These are phyloP conservation scores for Pachymerium ferrugineum DNA, from an alignment of 2,888 invertebrate species.

Conservation along the genomic window DNA sequence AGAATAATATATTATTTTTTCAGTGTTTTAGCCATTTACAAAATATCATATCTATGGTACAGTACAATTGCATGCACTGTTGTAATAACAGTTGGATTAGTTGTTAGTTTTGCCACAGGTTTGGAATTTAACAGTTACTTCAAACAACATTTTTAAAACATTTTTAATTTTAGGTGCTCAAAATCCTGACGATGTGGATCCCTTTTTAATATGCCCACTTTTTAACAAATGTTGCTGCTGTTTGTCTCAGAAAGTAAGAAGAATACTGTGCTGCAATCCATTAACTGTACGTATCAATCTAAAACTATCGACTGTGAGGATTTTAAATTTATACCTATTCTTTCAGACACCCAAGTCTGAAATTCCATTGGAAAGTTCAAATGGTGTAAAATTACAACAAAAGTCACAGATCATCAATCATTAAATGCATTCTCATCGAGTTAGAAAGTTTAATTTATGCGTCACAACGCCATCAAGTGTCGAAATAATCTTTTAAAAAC, in stretches of 20 bases:
- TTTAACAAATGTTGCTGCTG: neutral
- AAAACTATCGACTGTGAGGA: too few relatives aligned
- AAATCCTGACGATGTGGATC: neutral
- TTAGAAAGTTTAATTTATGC: too few relatives aligned
- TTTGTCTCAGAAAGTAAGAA: neutral
- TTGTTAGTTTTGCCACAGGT: constrained; percentile 2
- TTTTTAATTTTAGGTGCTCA: neutral
- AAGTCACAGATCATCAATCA: too few relatives aligned
- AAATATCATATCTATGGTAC: constrained; percentile 7
- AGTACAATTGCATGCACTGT: neutral
- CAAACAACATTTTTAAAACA: neutral
- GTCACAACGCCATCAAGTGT: too few relatives aligned
- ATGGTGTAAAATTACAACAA: too few relatives aligned
- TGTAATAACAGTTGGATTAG: neutral
- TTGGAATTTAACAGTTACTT: neutral
- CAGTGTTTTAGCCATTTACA: constrained; percentile 10
- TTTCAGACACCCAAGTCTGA: too few relatives aligned
- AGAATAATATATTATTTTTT: neutral
- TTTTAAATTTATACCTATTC: too few relatives aligned
- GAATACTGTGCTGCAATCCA: neutral
- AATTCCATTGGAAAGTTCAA: too few relatives aligned
- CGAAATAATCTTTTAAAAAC: too few relatives aligned
- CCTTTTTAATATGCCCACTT: neutral
- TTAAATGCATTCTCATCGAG: too few relatives aligned
- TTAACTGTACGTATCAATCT: too few relatives aligned